Evolutionary conservation across 1,140 invertebrate genomes (phyloP), one percentile per base, ranked within the genome.

Genomic region (Drosophila ogumai): DNA sequence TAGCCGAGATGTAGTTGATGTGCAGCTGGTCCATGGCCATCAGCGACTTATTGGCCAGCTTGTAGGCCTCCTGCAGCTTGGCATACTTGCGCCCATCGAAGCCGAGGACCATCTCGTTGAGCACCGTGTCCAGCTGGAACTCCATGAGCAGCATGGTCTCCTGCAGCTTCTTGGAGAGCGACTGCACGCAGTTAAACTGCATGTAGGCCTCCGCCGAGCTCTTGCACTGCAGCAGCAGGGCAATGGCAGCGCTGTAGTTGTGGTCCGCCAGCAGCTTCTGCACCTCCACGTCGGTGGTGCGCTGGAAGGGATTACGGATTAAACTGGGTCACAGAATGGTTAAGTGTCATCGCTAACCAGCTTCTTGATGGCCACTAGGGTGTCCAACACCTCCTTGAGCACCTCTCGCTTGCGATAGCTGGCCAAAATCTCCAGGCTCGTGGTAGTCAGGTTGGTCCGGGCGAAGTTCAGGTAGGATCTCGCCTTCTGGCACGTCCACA

Each of bases 1-100:
- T 97, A 0, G 97, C 96, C 50, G 97, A 98, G 0, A 97, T 97
- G 92, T 98, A 98, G 93, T 99, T 98, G 95, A 99, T 98, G 73
- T 97, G 96, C 40, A 98, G 92, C 92, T 99, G 98, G 93, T 99
- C 98, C 94, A 99, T 97, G 0, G 98, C 97, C 6, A 96, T 96
- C 92, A 98, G 95, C 1, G 96, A 97, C 93, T 98, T 98, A 7
- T 97, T 97, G 2, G 98, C 92, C 6, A 98, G 92, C 22, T 94
- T 94, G 82, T 99, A 99, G 1, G 98, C 98, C 77, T 94, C 95
- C 90, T 98, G 96, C 5, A 99, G 93, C 75, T 98, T 96, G 2
- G 94, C 93, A 90, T 98, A 98, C 1, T 95, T 94, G 4, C 94
- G 93, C 22, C 94, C 93, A 81, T 97, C 95, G 87, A 98, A 98